Evolutionary conservation across 1,140 invertebrate species (phyloP).

Genomic region (Plodia interpunctella): DNA sequence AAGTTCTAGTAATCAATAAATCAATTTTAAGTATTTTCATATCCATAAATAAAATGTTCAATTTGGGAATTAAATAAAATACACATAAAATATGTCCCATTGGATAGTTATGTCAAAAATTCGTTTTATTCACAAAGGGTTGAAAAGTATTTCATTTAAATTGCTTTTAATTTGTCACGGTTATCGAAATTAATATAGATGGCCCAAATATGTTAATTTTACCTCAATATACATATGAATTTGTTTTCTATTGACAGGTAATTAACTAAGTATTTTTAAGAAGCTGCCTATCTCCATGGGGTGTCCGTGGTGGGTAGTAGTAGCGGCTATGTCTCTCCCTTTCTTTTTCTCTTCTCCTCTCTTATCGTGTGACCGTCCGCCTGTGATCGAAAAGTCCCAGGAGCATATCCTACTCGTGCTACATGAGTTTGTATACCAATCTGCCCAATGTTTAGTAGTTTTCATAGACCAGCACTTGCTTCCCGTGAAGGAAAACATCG

Average conservation of each 20-base stretch:
- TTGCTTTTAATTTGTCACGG: constrained; percentile 13
- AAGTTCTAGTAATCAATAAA: too few species aligned
- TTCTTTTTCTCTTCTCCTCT: too few species aligned
- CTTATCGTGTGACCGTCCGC: too few species aligned
- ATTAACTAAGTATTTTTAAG: constrained; percentile 10
- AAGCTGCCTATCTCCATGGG: constrained; percentile 2
- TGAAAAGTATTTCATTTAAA: constrained; percentile 7
- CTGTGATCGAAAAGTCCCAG: too few species aligned
- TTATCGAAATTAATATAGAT: constrained; percentile 9
- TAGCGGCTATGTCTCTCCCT: too few species aligned
- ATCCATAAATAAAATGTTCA: not conserved
- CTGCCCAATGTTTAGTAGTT: too few species aligned
- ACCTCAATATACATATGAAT: not conserved
- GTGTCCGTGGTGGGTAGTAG: not conserved
- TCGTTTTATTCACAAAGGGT: not conserved
- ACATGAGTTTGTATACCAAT: too few species aligned
- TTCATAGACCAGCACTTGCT: too few species aligned
- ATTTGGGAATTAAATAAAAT: not conserved
- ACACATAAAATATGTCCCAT: not conserved
- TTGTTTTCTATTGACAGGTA: not conserved
- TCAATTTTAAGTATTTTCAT: not conserved
- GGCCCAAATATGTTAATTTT: constrained; percentile 4
- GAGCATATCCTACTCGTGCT: too few species aligned
- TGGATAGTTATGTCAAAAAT: constrained; percentile 5
- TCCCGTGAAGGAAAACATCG: too few species aligned